Conservation (phyloP, 2,888 invertebrate genomes). For the Callosobruchus maculatus region DNA sequence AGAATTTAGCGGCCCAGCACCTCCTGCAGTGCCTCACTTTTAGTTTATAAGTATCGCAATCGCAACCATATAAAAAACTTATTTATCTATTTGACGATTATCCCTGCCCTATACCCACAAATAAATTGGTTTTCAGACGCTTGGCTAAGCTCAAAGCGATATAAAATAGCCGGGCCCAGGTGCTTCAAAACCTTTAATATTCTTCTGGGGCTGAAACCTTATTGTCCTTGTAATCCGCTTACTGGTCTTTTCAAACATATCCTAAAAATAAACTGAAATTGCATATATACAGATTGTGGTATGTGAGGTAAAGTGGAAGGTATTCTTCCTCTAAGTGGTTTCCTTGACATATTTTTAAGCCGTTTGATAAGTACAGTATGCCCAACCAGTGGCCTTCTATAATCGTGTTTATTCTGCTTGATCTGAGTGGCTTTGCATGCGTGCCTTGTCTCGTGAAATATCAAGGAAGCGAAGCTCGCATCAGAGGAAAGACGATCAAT, state of each 20-base stretch:
- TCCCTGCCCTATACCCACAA: conserved; percentile 13
- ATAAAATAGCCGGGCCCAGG: conserved; percentile 30
- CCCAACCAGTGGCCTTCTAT: background rate
- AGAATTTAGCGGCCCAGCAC: too few relatives aligned
- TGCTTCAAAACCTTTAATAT: conserved; percentile 27
- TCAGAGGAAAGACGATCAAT: too few relatives aligned
- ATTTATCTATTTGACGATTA: conserved; percentile 1
- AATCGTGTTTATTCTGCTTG: too few relatives aligned
- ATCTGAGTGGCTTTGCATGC: too few relatives aligned
- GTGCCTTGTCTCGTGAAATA: too few relatives aligned
- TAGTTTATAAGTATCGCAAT: too few relatives aligned
- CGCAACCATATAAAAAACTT: too few relatives aligned
- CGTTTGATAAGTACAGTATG: conserved; percentile 20
- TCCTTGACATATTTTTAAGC: conserved; percentile 31
- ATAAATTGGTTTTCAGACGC: conserved; percentile 23
- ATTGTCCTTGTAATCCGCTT: conserved; percentile 36
- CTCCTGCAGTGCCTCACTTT: too few relatives aligned
- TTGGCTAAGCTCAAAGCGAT: conserved; percentile 22
- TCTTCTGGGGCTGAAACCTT: conserved; percentile 29
- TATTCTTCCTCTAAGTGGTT: conserved; percentile 29
- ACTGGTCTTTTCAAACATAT: conserved; percentile 19
- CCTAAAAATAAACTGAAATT: conserved; percentile 25
- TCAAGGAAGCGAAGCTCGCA: too few relatives aligned
- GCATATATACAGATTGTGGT: conserved; percentile 21
- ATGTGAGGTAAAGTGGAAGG: conserved; percentile 23